A percentile compares a stretch with the other conserved stretches of the same genome.
Conservation (phyloP, 1,140 invertebrate genomes). For the Drosophila elegans region DNA sequence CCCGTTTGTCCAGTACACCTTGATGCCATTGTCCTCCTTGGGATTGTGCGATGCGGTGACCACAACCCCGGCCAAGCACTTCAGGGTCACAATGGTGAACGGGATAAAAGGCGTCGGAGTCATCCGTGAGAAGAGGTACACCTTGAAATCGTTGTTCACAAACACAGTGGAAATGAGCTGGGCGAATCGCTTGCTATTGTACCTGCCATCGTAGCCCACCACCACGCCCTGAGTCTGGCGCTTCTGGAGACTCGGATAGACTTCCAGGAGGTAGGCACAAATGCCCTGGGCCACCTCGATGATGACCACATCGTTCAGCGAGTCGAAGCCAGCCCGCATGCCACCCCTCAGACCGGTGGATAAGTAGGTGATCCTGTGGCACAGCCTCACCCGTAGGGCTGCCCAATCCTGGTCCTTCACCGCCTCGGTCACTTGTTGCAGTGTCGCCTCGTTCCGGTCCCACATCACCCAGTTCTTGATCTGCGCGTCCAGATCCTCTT, state of each 20-base stretch:
- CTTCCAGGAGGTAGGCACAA: constrained; percentile 90
- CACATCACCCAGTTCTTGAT: constrained; percentile 65
- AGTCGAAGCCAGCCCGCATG: constrained; percentile 96
- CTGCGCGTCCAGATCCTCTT: constrained; percentile 49
- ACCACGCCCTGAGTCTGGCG: constrained; percentile 90
- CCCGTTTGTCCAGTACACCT: constrained; percentile 98
- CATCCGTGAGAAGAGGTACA: constrained; percentile 93
- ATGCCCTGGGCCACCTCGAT: constrained; percentile 98
- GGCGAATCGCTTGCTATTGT: constrained; percentile 98
- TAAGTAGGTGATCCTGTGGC: constrained; percentile 90
- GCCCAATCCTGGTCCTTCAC: constrained; percentile 57
- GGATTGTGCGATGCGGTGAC: constrained; percentile 99
- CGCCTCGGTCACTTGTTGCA: constrained; percentile 58
- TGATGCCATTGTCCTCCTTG: constrained; percentile 99
- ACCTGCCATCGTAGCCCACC: constrained; percentile 97
- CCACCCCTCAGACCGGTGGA: constrained; percentile 94
- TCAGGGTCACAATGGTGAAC: constrained; percentile 90
- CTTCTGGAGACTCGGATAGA: constrained; percentile 84
- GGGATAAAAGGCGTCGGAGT: constrained; percentile 97
- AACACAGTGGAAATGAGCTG: constrained; percentile 94
- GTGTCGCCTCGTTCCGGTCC: constrained; percentile 63
- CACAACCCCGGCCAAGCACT: constrained; percentile 94
- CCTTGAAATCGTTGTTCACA: constrained; percentile 90
- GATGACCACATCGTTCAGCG: constrained; percentile 99
- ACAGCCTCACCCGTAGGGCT: constrained; percentile 43